Base-by-base conservation (phyloP, 1,140 invertebrate species). In the Drosophila oshimai region DNA sequence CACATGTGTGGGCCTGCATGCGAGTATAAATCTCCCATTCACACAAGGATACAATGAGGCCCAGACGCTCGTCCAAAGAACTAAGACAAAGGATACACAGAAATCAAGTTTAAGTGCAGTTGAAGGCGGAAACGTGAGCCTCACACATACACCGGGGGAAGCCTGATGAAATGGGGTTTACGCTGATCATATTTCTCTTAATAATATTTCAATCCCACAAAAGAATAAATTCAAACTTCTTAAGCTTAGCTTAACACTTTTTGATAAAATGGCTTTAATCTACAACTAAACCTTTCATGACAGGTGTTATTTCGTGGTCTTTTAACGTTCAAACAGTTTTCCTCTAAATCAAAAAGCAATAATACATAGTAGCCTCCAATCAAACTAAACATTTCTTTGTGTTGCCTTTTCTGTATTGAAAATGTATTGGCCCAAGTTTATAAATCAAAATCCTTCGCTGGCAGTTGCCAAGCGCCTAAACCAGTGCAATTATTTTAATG, bases 401-500 rank as follows among this genome's bases (percentile, higher is more conserved):
- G n/a, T n/a, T n/a, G n/a, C n/a, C n/a, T n/a, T n/a, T n/a, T n/a
- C 12, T 24, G 20, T 2, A 2, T 15, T 4, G 7, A 42, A 4
- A 33, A 31, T 29, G 31, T 46, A 39, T 29, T 68, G 36, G 42
- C 6, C 4, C 24, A n/a, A 28, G 62, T 12, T 46, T 69, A 28
- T 55, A 74, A 84, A 68, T 79, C 71, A 72, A 31, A 74, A 39
- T 31, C 33, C 33, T 39, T 47, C 33, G 36, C 60, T 65, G 64
- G 57, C 36, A 49, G 60, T 61, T 46, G 76, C 55, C 60, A 44
- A 65, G 78, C 46, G 51, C 60, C 67, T 68, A 72, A 89, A 70
- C 87, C 75, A 84, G 79, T 81, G 88, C 88, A 90, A 90, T 90
- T 90, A 90, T 90, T 90, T 90, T 90, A 90, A 90, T 90, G 88